These are phyloP conservation scores for Acleris cristana DNA, from an alignment of 2,888 invertebrate genomes.

Conservation along the genomic window DNA sequence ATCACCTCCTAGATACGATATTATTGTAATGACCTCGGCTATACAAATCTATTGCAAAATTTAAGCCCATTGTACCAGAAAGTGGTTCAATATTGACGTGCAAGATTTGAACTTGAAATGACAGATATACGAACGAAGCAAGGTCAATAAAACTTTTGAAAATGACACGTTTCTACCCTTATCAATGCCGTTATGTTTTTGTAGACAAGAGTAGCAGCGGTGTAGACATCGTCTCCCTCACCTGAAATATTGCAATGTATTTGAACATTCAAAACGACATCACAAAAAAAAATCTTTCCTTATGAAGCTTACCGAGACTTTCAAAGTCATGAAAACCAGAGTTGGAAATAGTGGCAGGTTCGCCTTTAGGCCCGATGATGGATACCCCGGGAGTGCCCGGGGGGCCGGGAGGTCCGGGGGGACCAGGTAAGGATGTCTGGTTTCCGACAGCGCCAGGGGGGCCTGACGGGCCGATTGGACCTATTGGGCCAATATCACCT, in stretches of 20 bases:
- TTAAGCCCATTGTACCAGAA: too few species aligned
- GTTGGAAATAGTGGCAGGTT: constrained; percentile 52
- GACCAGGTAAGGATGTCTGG: constrained; percentile 35
- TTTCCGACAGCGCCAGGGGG: constrained; percentile 37
- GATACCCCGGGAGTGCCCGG: constrained; percentile 62
- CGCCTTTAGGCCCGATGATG: constrained; percentile 64
- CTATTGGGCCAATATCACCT: constrained; percentile 46
- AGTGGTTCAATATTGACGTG: too few species aligned
- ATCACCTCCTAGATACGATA: too few species aligned
- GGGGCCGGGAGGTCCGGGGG: constrained; percentile 58
- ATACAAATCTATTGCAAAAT: too few species aligned
- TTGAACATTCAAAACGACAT: neutral
- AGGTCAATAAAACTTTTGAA: too few species aligned
- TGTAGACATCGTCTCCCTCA: constrained; percentile 60
- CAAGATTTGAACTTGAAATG: too few species aligned
- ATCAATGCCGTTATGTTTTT: constrained; percentile 58
- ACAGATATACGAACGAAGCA: too few species aligned
- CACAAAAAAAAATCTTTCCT: neutral
- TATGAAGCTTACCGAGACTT: constrained; percentile 27
- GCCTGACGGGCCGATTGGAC: constrained; percentile 42
- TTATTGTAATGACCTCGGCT: too few species aligned
- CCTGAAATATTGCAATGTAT: constrained; percentile 45
- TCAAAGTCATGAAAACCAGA: constrained; percentile 42
- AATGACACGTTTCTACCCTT: too few species aligned
- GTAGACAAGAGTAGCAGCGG: constrained; percentile 60